These are phyloP conservation scores for Falcunculus frontatus DNA, from an alignment of 2,113 vertebrate species.

Conservation along the genomic window DNA sequence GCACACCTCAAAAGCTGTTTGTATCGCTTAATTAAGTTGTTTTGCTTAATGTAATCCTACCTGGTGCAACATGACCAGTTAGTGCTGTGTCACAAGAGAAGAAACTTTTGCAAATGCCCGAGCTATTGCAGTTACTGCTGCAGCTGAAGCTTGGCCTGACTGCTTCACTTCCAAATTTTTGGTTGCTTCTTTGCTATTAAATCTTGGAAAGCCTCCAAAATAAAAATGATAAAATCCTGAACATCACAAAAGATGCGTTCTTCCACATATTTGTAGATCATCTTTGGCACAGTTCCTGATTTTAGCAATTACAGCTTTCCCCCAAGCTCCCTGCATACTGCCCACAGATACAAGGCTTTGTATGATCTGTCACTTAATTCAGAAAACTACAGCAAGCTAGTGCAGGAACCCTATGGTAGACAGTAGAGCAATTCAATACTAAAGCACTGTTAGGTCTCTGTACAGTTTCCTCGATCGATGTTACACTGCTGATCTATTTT, in stretches of 20 bases:
- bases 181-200: not conserved
- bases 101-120: not conserved
- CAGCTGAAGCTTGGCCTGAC: not conserved
- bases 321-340: not conserved
- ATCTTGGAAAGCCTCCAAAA: slow-evolving; percentile 30
- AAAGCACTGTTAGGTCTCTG: not conserved
- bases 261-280: not conserved
- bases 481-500: slow-evolving; percentile 30
- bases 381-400: not conserved
- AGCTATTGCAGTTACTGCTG: not conserved
- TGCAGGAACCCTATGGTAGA: not conserved
- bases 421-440: not conserved
- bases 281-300: not conserved
- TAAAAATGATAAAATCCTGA: slow-evolving; percentile 24
- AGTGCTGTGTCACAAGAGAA: not conserved
- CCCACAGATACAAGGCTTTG: not conserved
- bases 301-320: not conserved
- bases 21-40: not conserved
- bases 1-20: not conserved
- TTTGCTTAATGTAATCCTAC: not conserved
- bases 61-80: not conserved
- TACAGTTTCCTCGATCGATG: not conserved
- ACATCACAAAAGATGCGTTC: slow-evolving; percentile 17
- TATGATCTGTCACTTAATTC: not conserved
- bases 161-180: not conserved